phyloP scores from a whole-genome alignment of 2,797 vertebrate species.

The Coranthus polyacanthus region DNA sequence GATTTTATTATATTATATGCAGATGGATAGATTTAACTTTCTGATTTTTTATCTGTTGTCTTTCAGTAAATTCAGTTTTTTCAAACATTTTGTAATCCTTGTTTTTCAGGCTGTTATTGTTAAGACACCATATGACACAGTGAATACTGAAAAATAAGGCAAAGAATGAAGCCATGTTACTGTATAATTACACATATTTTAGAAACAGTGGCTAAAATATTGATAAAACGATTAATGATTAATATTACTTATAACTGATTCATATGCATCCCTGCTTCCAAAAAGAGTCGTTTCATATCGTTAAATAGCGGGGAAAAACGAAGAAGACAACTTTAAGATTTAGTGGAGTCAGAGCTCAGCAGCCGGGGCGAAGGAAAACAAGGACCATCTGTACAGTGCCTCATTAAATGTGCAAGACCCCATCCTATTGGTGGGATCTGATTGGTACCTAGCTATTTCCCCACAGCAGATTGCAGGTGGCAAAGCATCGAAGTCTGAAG shows the following conservation, averaged over 20 bases:
- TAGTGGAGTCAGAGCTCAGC: conserved; percentile 23
- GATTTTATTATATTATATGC: too few relatives aligned
- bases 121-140: neutral
- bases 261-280: neutral
- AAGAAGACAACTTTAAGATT: conserved; percentile 1
- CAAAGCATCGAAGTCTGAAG: conserved; percentile 45
- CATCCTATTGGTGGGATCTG: conserved; percentile 45
- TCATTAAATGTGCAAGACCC: conserved; percentile 70
- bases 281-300: neutral
- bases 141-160: neutral
- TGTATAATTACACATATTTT: conserved; percentile 3
- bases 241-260: neutral
- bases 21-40: too few relatives aligned
- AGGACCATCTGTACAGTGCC: conserved; percentile 63
- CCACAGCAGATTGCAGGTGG: conserved; percentile 69
- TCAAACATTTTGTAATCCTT: too few relatives aligned
- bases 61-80: too few relatives aligned
- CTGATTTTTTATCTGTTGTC: too few relatives aligned
- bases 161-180: neutral
- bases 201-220: conserved; percentile 10
- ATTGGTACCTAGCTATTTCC: conserved; percentile 52
- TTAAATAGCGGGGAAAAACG: neutral
- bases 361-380: conserved; percentile 44
- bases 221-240: conserved; percentile 2
- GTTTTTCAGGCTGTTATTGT: too few relatives aligned